Conservation (phyloP, 2,113 vertebrate genomes). For the Cynoglossus semilaevis region DNA sequence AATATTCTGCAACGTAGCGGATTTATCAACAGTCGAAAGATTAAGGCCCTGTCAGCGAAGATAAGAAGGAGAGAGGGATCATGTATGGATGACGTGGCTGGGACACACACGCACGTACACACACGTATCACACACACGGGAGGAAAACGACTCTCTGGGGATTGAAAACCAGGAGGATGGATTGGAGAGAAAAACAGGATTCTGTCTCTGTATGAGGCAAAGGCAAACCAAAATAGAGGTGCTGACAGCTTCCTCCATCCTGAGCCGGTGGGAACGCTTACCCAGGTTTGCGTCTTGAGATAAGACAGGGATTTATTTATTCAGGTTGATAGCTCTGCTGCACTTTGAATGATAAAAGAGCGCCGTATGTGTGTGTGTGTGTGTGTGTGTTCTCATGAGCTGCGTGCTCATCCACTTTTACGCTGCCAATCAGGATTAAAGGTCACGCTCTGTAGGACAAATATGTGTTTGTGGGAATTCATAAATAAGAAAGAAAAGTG, state of each 20-base stretch:
- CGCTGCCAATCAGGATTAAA: conserved; percentile 69
- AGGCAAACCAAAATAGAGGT: conserved; percentile 66
- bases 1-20: conserved; percentile 24
- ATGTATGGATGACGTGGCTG: conserved; percentile 39
- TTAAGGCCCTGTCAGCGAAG: conserved; percentile 15
- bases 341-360: conserved; percentile 64
- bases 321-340: conserved; percentile 63
- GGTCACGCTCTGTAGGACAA: conserved; percentile 48
- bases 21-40: conserved; percentile 51
- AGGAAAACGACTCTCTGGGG: conserved; percentile 52
- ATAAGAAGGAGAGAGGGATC: conserved; percentile 62
- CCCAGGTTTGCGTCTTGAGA: conserved; percentile 57
- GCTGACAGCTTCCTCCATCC: conserved; percentile 69
- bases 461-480: conserved; percentile 35
- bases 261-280: conserved; percentile 61
- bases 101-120: conserved; percentile 24
- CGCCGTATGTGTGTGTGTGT: too few relatives aligned
- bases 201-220: conserved; percentile 52
- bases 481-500: conserved; percentile 38
- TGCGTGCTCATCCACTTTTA: conserved; percentile 32
- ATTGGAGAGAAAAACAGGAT: conserved; percentile 70
- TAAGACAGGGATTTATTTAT: conserved; percentile 71
- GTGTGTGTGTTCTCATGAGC: conserved; percentile 26
- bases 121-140: conserved; percentile 42
- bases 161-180: conserved; percentile 53